Evolutionary conservation across 2,113 vertebrate species (phyloP).

Genomic region (Chascanopsetta lugubris): DNA sequence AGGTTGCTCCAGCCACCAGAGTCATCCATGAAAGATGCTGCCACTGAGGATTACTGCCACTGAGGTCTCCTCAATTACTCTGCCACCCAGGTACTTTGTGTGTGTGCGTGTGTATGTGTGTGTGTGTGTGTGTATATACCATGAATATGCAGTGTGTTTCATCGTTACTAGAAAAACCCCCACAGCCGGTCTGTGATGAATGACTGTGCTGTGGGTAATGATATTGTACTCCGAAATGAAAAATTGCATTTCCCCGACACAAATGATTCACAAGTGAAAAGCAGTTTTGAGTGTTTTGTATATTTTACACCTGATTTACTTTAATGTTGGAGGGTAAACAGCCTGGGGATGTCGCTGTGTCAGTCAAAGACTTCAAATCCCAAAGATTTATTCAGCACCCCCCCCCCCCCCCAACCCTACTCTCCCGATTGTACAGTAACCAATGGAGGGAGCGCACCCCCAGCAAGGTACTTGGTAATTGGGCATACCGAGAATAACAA

Average conservation of each 20-base stretch:
- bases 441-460: slow-evolving; percentile 49
- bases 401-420: too few relatives aligned
- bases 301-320: slow-evolving; percentile 22
- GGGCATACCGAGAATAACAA: slow-evolving; percentile 54
- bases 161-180: slow-evolving; percentile 7
- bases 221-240: neutral
- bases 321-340: slow-evolving; percentile 38
- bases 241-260: slow-evolving; percentile 9
- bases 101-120: neutral
- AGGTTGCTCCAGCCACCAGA: slow-evolving; percentile 11
- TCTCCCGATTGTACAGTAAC: slow-evolving; percentile 45
- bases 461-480: slow-evolving; percentile 62
- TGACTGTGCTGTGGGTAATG: neutral
- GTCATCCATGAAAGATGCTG: slow-evolving; percentile 1
- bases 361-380: slow-evolving; percentile 55
- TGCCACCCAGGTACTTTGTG: slow-evolving; percentile 16
- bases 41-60: neutral
- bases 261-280: slow-evolving; percentile 5
- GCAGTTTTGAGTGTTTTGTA: slow-evolving; percentile 17
- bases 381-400: slow-evolving; percentile 42
- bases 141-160: neutral
- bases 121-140: too few relatives aligned
- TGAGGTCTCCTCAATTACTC: slow-evolving; percentile 2
- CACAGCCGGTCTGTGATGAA: slow-evolving; percentile 10
- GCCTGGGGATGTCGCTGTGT: slow-evolving; percentile 41